Base-by-base conservation (phyloP, 2,797 vertebrate species). In the Danio albolineatus region DNA sequence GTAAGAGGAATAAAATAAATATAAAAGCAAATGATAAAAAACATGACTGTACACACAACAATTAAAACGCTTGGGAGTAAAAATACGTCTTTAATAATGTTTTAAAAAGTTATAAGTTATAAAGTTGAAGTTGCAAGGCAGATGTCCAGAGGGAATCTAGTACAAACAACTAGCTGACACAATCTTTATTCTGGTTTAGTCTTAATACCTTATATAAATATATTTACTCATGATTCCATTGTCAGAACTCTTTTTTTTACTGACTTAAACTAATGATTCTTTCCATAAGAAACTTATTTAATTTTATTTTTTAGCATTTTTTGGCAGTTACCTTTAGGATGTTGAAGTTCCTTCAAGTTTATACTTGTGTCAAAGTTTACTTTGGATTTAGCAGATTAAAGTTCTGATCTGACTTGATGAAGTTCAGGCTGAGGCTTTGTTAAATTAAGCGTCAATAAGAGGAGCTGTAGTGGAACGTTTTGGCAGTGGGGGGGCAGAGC, bases 371-470 rank as follows among this genome's bases (percentile, higher is more conserved):
- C 44, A 83, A 86, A 81, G 83, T 85, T 87, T 88, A 82, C 39
- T 57, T 78, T 46, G 51, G 77, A 67, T 71, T 39, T 64, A 53
- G 41, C 71, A 48, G 76, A 76, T 84, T 78, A 85, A 79, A 80
- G 79, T 85, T 83, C 80, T 83, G 65, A 65, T 85, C 69, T 53
- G 48, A 48, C 78, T 44, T 76, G 64, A 82, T 75, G 77, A 51
- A 67, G 86, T 19, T 86, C 71, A 82, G 74, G 71, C 77, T 60
- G 79, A 62, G 39, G 74, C 73, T 13, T n/a, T 78, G 83, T 87
- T 85, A 83, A 90, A 90, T 82, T 86, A 86, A 75, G 82, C 82
- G 78, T 82, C 77, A 65, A 64, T 80, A 89, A 91, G 79, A 49
- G 53, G 75, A 44, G 73, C 49, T 85, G 46, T 81, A 77, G 83